These are phyloP conservation scores for Chiloscyllium plagiosum DNA, from an alignment of 2,113 vertebrate genomes.

Conservation along the genomic window DNA sequence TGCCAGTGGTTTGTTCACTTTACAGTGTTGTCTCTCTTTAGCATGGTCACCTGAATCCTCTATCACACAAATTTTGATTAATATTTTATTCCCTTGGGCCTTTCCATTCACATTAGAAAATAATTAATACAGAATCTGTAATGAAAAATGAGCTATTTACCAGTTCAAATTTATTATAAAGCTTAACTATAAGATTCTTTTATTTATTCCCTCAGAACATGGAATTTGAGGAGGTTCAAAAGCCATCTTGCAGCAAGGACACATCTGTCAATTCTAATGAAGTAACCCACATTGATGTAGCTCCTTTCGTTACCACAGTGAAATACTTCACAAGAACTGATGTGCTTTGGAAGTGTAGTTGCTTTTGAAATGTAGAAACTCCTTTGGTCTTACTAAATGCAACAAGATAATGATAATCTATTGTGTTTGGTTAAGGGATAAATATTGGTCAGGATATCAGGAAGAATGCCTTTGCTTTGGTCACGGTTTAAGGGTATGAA, in stretches of 20 bases:
- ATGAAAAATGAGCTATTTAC: neutral
- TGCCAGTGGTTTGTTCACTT: neutral
- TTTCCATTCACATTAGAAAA: neutral
- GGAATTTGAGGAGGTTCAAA: neutral
- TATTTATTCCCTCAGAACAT: neutral
- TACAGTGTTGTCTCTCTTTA: neutral
- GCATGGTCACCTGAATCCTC: neutral
- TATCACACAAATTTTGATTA: neutral
- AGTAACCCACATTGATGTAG: neutral
- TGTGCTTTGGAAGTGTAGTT: neutral
- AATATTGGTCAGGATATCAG: neutral
- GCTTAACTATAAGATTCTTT: neutral
- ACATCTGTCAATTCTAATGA: neutral
- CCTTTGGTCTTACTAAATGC: neutral
- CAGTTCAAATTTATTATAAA: neutral
- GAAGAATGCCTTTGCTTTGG: neutral
- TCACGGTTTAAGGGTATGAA: no score
- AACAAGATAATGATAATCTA: neutral
- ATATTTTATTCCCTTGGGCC: neutral
- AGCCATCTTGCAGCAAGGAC: neutral
- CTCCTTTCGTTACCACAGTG: neutral
- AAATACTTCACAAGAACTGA: neutral
- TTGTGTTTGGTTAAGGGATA: neutral
- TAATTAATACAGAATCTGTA: neutral
- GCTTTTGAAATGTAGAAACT: neutral